phyloP scores from a whole-genome alignment of 2,113 vertebrate species.

The Picathartes gymnocephalus region DNA sequence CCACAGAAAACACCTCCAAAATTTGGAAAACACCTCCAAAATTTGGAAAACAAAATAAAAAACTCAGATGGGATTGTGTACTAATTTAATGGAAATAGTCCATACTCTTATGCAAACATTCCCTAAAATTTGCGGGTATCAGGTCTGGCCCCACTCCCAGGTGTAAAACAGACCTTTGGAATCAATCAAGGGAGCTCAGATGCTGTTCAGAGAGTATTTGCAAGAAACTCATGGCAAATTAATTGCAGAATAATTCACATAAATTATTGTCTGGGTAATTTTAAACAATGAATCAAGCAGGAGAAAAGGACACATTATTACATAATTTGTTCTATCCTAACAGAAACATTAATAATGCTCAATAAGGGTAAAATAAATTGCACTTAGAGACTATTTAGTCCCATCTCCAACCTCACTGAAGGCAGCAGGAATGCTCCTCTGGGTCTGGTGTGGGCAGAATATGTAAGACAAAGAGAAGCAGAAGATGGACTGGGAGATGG shows the following conservation, averaged over 20 bases:
- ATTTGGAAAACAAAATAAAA: neutral
- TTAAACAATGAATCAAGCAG: constrained; percentile 27
- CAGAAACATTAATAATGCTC: constrained; percentile 28
- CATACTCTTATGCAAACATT: neutral
- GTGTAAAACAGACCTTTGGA: neutral
- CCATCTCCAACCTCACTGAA: neutral
- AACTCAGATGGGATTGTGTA: neutral
- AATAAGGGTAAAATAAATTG: constrained; percentile 12
- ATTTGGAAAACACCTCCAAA: neutral
- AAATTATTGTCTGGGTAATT: constrained; percentile 33
- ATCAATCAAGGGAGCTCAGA: neutral
- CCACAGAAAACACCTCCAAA: neutral
- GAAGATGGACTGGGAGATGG: neutral
- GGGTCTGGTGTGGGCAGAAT: neutral
- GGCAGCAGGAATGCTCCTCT: accelerated
- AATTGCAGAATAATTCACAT: constrained; percentile 32
- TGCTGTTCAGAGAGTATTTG: neutral
- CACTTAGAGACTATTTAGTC: neutral
- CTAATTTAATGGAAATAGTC: neutral
- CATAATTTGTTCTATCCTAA: constrained; percentile 23
- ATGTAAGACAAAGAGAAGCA: neutral
- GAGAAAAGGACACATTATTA: neutral
- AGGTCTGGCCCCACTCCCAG: neutral
- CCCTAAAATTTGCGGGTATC: neutral
- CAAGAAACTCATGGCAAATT: neutral